Conservation (phyloP, 2,113 vertebrate genomes). For the Chrysemys picta region DNA sequence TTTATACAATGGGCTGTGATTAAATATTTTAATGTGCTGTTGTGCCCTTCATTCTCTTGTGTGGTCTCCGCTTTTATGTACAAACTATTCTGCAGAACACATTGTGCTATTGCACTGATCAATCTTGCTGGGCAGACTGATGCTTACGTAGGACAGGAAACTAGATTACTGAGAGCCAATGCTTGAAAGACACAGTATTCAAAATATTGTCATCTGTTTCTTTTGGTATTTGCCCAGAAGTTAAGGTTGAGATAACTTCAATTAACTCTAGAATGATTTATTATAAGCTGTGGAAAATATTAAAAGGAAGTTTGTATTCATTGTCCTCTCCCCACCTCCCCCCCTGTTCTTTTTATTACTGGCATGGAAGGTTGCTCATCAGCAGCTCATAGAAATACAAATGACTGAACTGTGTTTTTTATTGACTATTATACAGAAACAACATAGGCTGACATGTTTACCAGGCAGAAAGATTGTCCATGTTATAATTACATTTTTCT, state of each 20-base stretch:
- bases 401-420: not conserved
- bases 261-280: slow-evolving; percentile 60
- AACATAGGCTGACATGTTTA: not conserved
- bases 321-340: slow-evolving; percentile 1
- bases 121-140: not conserved
- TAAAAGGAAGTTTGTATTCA: slow-evolving; percentile 37
- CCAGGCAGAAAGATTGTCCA: not conserved
- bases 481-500: not conserved
- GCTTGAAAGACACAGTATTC: slow-evolving; percentile 37
- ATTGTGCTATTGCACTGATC: slow-evolving; percentile 25
- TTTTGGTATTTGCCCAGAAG: slow-evolving; percentile 61
- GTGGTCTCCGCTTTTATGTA: slow-evolving; percentile 49
- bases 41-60: slow-evolving; percentile 4
- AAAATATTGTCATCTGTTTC: slow-evolving; percentile 69
- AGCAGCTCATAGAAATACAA: not conserved
- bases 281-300: slow-evolving; percentile 34
- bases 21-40: not conserved
- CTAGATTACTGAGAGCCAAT: not conserved
- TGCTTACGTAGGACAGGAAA: not conserved
- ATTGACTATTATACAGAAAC: not conserved
- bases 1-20: no score
- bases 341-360: not conserved
- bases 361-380: not conserved
- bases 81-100: not conserved
- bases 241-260: slow-evolving; percentile 60